Base-by-base conservation (phyloP, 2,797 vertebrate species). In the Gobio occitaniae region DNA sequence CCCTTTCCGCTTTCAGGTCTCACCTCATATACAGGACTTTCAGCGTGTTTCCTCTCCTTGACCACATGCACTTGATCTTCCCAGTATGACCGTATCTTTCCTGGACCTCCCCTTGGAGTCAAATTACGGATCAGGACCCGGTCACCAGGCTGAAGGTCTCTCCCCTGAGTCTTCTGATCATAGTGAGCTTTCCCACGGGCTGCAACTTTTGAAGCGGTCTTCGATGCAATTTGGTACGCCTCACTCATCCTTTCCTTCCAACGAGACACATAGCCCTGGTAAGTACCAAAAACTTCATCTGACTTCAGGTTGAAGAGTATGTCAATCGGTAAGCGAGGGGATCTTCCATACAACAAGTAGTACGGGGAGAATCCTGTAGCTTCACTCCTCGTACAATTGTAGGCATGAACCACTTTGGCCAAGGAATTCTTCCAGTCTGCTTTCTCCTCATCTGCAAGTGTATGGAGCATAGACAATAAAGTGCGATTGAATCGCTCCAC, bases 401-500 rank as follows among this genome's bases (percentile, higher is more conserved):
- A 59, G 1, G 54, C 76, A 41, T 63, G 76, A 12, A 44, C 54
- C 16, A 78, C 17, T 59, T 78, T 87, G 36, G 59, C 61, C 3
- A 89, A 17, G 7, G 65, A 68, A 36, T 68, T 68, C 15, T 68
- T 68, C 68, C 84, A 87, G 29, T 86, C 82, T 0, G 61, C 52
- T 5, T 85, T 85, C 4, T 87, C 82, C 13, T 86, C 38, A 4
- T 88, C 78, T 1, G 59, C 69, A 25, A 85, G 65, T n/a, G 76
- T 89, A 1, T 44, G 9, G 17, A 84, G 10, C 41, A 86, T 88
- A 5, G 70, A 78, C 44, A 86, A 48, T 36, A 87, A 56, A 19
- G 82, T 87, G 0, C 41, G 38, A 44, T 86, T 87, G 41, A 89
- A 87, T 50, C 82, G 68, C 50, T 87, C 77, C 10, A 87, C 78